Base-by-base conservation (phyloP, 2,888 invertebrate species). In the Lepidocyrtoides sp. region DNA sequence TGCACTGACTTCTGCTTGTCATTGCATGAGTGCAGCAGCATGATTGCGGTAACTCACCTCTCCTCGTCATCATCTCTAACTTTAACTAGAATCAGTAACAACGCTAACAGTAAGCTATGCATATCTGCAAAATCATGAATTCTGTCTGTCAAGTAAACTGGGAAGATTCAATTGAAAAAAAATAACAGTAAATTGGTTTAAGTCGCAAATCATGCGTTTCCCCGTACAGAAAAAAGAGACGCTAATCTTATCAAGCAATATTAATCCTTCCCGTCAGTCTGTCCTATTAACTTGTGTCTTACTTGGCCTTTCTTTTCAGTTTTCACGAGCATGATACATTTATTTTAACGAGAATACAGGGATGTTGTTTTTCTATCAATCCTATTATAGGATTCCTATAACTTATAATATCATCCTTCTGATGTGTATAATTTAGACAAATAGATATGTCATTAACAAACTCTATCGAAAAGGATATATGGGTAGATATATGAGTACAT, bases 171-270 rank as follows among this genome's bases (percentile, higher is more conserved):
- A 81, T 44, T 84, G 57, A 41, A 63, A 48, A n/a, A n/a, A 36
- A 36, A 36, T 91, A 87, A 86, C 81, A 86, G 86, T 91, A 81
- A 54, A 85, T 81, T 86, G 51, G 32, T 51, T 91, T 69, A 85
- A 91, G 82, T 72, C 82, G 79, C 86, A 86, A 87, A 91, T 91
- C 91, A 91, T 91, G 91, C 81, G 81, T 86, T 89, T 89, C 72
- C 81, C 32, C 63, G 14, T 29, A 75, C 48, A 29, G 26, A 72
- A 60, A 82, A 79, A 51, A 29, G 29, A 51, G 32, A 29, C n/a
- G 32, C 2, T 57, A 23, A 57, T 5, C 23, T 17, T 54, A 57
- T 20, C 4, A 14, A 48, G 10, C 44, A 1, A 2, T 8, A 17
- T 54, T 17, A 12, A 36, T 36, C 54, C 5, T 63, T 60, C 23